Conservation (phyloP, 2,888 invertebrate genomes). For the Ormyrus labotus region DNA sequence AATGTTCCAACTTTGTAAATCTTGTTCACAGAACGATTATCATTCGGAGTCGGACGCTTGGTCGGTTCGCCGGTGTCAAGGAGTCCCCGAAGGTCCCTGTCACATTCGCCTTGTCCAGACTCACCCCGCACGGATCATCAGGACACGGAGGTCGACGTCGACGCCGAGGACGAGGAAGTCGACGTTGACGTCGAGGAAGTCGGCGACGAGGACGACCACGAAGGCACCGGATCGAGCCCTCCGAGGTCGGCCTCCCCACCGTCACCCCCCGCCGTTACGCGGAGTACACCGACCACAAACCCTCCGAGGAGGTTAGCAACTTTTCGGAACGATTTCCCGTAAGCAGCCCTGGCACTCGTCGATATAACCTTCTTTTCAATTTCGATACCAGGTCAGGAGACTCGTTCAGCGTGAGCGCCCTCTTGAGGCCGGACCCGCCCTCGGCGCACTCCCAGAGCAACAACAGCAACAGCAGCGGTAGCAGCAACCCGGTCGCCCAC, state of each 20-base stretch:
- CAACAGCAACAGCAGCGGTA: constrained; percentile 57
- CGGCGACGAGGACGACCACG: constrained; percentile 72
- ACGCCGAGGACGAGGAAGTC: constrained; percentile 72
- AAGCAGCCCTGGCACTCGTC: background rate
- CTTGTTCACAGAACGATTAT: constrained; percentile 82
- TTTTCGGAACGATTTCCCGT: background rate
- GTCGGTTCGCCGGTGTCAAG: constrained; percentile 77
- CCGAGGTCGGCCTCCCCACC: constrained; percentile 69
- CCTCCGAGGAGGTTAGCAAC: constrained; percentile 64
- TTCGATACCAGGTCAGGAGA: constrained; percentile 80
- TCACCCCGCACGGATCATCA: constrained; percentile 70
- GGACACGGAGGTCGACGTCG: constrained; percentile 70
- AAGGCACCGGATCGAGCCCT: constrained; percentile 68
- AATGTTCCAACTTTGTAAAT: no score
- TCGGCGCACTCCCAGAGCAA: constrained; percentile 77
- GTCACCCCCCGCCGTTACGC: constrained; percentile 66
- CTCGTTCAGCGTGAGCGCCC: constrained; percentile 89
- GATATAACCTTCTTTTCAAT: no score
- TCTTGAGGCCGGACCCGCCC: constrained; percentile 87
- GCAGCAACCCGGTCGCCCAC: constrained; percentile 76
- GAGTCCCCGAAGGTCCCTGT: constrained; percentile 70
- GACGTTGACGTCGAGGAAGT: constrained; percentile 74
- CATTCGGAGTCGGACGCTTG: constrained; percentile 89
- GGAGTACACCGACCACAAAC: constrained; percentile 63
- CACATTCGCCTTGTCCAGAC: constrained; percentile 71